Evolutionary conservation across 2,888 invertebrate genomes (phyloP).

Genomic region (Lordiphosa andalusiaca): DNA sequence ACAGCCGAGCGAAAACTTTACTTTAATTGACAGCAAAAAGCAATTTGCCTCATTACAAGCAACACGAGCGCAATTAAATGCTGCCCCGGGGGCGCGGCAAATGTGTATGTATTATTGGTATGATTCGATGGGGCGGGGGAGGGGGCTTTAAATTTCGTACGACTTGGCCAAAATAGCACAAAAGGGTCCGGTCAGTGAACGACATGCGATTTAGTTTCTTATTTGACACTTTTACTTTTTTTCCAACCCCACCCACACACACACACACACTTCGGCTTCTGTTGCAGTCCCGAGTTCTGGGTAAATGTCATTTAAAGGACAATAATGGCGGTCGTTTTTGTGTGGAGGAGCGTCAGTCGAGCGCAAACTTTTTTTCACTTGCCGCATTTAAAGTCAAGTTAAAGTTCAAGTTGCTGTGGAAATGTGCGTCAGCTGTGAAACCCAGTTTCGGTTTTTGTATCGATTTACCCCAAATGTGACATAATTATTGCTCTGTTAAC

Average conservation of each 20-base stretch:
- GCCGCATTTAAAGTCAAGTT: no score
- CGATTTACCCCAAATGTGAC: conserved; percentile 62
- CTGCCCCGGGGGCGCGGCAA: conserved; percentile 41
- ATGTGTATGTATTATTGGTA: conserved; percentile 45
- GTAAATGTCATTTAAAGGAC: conserved; percentile 73
- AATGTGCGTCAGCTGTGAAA: conserved; percentile 48
- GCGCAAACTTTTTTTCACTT: conserved; percentile 38
- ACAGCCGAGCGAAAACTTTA: conserved; percentile 65
- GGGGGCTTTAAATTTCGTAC: conserved; percentile 53
- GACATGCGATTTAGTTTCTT: conserved; percentile 74
- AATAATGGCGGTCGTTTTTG: conserved; percentile 51
- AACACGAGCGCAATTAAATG: conserved; percentile 73
- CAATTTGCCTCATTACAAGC: conserved; percentile 71
- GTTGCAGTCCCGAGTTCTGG: conserved; percentile 52
- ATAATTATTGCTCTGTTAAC: conserved; percentile 62
- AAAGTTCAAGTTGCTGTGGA: conserved; percentile 68
- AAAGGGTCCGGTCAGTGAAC: conserved; percentile 19
- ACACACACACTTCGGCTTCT: conserved; percentile 32
- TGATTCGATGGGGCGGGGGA: conserved; percentile 13
- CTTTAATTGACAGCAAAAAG: conserved; percentile 75
- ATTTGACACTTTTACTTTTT: conserved; percentile 63
- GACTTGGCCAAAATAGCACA: conserved; percentile 23
- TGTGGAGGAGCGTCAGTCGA: background rate
- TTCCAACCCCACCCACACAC: no score
- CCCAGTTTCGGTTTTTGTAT: conserved; percentile 21